phyloP scores from a whole-genome alignment of 1,140 invertebrate species.

The Drosophila azteca region DNA sequence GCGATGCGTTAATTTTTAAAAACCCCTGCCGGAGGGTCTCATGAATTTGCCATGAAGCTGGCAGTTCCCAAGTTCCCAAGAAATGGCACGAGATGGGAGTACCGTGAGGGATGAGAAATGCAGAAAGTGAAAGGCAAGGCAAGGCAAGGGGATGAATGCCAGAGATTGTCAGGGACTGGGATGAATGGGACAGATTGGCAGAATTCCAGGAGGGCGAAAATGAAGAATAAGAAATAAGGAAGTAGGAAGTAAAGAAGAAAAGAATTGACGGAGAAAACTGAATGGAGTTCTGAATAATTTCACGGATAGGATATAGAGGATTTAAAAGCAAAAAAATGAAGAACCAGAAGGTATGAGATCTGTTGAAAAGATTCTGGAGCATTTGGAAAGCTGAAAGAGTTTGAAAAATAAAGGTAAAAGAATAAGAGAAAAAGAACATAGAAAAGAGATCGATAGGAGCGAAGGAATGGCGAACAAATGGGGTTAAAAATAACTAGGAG shows the following conservation, averaged over 20 bases:
- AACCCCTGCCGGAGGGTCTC: slow-evolving; percentile 48
- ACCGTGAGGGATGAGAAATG: slow-evolving; percentile 8
- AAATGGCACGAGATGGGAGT: slow-evolving; percentile 1
- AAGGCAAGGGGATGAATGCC: slow-evolving; percentile 3
- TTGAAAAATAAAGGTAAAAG: no score
- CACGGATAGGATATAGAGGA: no score
- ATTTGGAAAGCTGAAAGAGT: no score
- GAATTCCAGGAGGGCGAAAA: slow-evolving; percentile 33
- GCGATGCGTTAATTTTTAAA: slow-evolving; percentile 62
- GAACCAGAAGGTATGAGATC: no score
- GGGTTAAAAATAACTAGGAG: no score
- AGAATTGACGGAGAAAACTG: neutral
- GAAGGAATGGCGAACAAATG: no score
- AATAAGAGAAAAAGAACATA: no score
- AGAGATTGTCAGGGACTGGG: slow-evolving; percentile 5
- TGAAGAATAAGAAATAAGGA: slow-evolving; percentile 6
- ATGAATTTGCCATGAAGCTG: slow-evolving; percentile 37
- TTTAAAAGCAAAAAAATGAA: no score
- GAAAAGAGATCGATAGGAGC: no score
- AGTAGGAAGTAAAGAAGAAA: slow-evolving; percentile 1
- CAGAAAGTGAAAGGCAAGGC: slow-evolving; percentile 10
- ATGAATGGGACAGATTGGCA: slow-evolving; percentile 1
- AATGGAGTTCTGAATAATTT: slow-evolving; percentile 7
- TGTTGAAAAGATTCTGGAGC: no score
- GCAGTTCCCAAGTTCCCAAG: neutral